Evolutionary conservation across 1,140 invertebrate genomes (phyloP), one percentile per base, ranked within the genome.

Genomic region (Lepidotrigona ventralis): DNA sequence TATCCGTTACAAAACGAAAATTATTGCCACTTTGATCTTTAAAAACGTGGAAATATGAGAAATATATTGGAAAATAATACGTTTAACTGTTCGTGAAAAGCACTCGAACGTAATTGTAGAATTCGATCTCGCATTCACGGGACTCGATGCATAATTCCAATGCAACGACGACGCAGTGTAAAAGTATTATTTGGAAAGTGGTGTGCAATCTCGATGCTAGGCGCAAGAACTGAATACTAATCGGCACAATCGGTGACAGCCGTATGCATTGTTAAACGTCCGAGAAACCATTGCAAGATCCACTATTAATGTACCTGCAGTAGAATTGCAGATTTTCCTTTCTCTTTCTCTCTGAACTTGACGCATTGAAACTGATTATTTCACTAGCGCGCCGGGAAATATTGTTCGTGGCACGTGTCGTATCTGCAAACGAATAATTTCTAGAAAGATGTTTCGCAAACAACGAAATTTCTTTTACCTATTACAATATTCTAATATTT

Each of bases 361-460:
- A 56, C 80, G 54, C 56, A 70, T 78, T 17, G 56, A 5, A 70
- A 82, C 83, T 75, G 79, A 87, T 86, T 83, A 83, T 86, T 83
- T 63, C 75, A 17, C 46, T 3, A 12, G 29, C 23, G 60, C 17
- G 23, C n/a, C n/a, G 33, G 23, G 58, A 63, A n/a, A n/a, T 70
- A 23, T 69, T 8, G 19, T 68, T 39, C 19, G 29, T 39, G 66
- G 11, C 3, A 21, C 14, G 9, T 1, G 11, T 3, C 19, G 6
- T 6, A 60, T 5, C 11, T 29, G 33, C 12, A 33, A 33, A 69
- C 11, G 11, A 23, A 4, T 46, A 46, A 4, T n/a, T 46, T 46
- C 21, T 2, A 19, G 21, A 1, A 17, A 11, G 4, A 68, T 66
- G 19, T 29, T 26, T 19, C 29, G 2, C 2, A n/a, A 60, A 60